These are phyloP conservation scores for Connochaetes taurinus DNA, from an alignment of 2,113 vertebrate species.

Conservation along the genomic window DNA sequence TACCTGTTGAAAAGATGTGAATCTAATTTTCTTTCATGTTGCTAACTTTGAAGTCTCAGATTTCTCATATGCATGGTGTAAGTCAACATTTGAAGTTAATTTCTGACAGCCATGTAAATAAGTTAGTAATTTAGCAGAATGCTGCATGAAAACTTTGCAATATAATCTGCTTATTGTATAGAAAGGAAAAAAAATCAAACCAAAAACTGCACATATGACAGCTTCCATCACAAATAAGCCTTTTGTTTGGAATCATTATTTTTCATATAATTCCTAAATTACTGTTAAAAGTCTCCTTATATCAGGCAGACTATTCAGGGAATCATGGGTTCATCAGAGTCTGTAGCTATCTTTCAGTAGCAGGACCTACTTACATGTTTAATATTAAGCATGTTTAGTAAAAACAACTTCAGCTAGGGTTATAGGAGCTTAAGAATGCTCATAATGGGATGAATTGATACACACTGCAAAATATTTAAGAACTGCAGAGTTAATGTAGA, in stretches of 20 bases:
- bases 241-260: neutral
- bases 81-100: constrained; percentile 30
- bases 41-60: constrained; percentile 14
- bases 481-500: too few species aligned
- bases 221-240: neutral
- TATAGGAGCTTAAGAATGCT: neutral
- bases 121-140: neutral
- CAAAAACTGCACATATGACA: neutral
- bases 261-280: neutral
- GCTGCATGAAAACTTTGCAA: neutral
- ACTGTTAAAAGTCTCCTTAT: neutral
- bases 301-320: neutral
- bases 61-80: neutral
- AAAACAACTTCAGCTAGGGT: neutral
- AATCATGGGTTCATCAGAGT: neutral
- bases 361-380: neutral
- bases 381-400: neutral
- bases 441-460: neutral
- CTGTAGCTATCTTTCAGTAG: neutral
- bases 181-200: neutral
- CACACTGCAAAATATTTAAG: neutral
- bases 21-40: constrained; percentile 37
- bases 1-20: neutral
- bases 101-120: constrained; percentile 21
- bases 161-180: neutral